phyloP scores from a whole-genome alignment of 2,113 vertebrate species.

The Saguinus imperator region DNA sequence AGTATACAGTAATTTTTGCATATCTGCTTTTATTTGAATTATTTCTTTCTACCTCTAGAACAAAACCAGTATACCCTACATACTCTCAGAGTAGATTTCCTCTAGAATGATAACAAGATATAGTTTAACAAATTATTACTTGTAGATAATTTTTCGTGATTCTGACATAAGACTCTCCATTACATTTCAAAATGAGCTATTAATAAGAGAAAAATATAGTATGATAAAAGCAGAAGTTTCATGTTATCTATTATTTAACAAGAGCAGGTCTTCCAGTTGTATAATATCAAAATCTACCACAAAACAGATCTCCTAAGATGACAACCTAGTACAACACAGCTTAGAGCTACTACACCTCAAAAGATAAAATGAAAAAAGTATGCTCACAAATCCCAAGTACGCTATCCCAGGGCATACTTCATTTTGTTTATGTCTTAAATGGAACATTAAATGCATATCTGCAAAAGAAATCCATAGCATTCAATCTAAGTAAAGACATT shows the following conservation, averaged over 20 bases:
- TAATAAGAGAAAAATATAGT: not conserved
- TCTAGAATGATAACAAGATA: not conserved
- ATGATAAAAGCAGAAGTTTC: not conserved
- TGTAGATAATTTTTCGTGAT: not conserved
- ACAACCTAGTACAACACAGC: conserved; percentile 11
- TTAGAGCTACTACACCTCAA: conserved; percentile 35
- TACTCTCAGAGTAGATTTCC: not conserved
- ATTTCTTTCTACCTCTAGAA: conserved; percentile 4
- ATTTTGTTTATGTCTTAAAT: conserved; percentile 44
- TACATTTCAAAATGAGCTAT: conserved; percentile 22
- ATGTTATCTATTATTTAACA: not conserved
- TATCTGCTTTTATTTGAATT: conserved; percentile 59
- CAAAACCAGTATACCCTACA: not conserved
- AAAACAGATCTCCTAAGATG: conserved; percentile 36
- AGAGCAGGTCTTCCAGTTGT: not conserved
- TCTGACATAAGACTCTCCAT: not conserved
- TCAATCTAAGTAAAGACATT: conserved; percentile 49
- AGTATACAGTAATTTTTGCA: not conserved
- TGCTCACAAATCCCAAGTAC: conserved; percentile 23
- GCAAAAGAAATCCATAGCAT: not conserved
- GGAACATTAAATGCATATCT: conserved; percentile 60
- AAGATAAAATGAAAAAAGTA: conserved; percentile 55
- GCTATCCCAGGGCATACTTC: not conserved
- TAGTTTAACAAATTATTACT: conserved; percentile 35
- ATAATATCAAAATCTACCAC: conserved; percentile 5